A percentile compares a stretch with the other conserved stretches of the same genome.
phyloP scores from a whole-genome alignment of 2,888 invertebrate genomes.

The Phania funesta region DNA sequence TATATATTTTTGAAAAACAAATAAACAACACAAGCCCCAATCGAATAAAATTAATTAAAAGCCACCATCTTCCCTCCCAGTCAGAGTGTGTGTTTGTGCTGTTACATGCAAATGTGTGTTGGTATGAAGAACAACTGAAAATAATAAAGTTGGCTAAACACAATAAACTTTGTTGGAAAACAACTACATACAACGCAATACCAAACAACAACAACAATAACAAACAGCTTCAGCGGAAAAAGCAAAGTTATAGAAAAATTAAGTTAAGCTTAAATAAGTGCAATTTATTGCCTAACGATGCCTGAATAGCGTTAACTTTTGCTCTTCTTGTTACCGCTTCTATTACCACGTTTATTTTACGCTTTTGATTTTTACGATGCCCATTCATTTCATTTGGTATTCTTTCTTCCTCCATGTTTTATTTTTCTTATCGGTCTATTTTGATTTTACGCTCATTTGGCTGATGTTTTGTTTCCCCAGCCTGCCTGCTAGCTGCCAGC shows the following conservation, averaged over 20 bases:
- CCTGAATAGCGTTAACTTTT: constrained; percentile 61
- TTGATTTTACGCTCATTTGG: constrained; percentile 8
- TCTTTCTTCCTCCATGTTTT: constrained; percentile 9
- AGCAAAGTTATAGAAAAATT: constrained; percentile 44
- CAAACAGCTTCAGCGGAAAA: not conserved
- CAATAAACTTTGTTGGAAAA: constrained; percentile 27
- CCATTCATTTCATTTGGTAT: constrained; percentile 20
- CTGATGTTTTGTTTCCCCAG: not conserved
- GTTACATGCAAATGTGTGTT: constrained; percentile 25
- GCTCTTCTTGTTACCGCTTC: not conserved
- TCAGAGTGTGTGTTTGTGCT: constrained; percentile 9
- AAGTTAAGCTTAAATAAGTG: constrained; percentile 57
- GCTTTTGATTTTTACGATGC: constrained; percentile 28
- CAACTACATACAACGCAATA: constrained; percentile 5
- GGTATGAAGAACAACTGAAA: constrained; percentile 2
- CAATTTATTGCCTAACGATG: constrained; percentile 62
- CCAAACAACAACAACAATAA: constrained; percentile 2
- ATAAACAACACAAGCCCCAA: constrained; percentile 13
- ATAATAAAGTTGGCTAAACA: constrained; percentile 53
- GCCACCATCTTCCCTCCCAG: not conserved
- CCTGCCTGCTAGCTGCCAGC: not conserved
- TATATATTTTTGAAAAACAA: constrained; percentile 9
- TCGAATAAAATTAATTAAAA: constrained; percentile 64
- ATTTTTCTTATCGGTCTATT: not conserved
- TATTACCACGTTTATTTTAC: not conserved